Base-by-base conservation (phyloP, 2,797 vertebrate species). In the Nannoperca obscura region DNA sequence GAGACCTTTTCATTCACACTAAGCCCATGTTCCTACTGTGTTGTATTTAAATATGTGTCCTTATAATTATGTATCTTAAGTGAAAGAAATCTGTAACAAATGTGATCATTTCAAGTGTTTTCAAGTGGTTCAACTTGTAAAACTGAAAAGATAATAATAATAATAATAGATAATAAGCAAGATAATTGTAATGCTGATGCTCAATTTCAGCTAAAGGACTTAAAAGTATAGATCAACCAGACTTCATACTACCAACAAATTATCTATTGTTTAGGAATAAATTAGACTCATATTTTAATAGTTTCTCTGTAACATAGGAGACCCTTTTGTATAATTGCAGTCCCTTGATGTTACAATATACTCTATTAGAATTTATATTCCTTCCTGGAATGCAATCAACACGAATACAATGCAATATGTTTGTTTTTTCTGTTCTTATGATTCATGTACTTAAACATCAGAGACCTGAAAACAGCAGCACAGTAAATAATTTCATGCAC, bases 401-500 rank as follows among this genome's bases (percentile, higher is more conserved):
- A 32, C 76, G 24, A 66, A 72, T 68, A 69, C 47, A 71, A 71
- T 27, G 10, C 55, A 36, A 3, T 19, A 30, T 8, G 32, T 61
- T 64, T 71, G 50, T 12, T 38, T 67, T 83, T 70, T 67, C 53
- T 61, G 3, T 55, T 59, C 3, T 17, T 32, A 7, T 72, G 74
- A 79, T 67, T 81, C 55, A 77, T 78, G 72, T 50, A 63, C 64
- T 75, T 76, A 53, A 78, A 55, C 38, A 61, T 64, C 38, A 53
- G 5, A 63, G 50, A 68, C n/a, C 5, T 36, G 49, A 54, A 67
- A 67, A 53, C 3, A 38, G 42, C 57, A 76, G 49, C 32, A 63
- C 34, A 52, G 61, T 75, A 58, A 55, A 82, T 80, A 14, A 80
- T 84, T 82, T 66, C 55, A 76, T 71, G 47, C 54, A 24, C 62